These are phyloP conservation scores for Glandiceps talaboti DNA, from an alignment of 53 echinoderm and acorn worm species.

Conservation along the genomic window DNA sequence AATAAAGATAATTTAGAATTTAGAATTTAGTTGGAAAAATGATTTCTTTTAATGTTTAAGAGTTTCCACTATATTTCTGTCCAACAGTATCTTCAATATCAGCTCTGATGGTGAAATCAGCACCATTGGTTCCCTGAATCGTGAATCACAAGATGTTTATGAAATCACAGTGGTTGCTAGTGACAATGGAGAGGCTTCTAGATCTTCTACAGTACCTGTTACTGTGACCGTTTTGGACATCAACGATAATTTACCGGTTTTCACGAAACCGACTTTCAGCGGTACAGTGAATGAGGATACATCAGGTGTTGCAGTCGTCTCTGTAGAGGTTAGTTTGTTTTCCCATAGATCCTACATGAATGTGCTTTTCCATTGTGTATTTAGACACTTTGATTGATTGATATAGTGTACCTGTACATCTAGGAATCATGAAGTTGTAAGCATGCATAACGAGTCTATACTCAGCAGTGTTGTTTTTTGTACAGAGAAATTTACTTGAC, in stretches of 20 bases:
- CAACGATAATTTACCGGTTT: conserved; percentile 84
- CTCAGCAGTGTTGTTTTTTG: too few relatives aligned
- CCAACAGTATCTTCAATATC: conserved; percentile 23
- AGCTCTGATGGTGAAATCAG: conserved; percentile 40
- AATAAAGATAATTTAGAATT: too few relatives aligned
- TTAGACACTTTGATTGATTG: too few relatives aligned
- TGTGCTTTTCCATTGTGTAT: too few relatives aligned
- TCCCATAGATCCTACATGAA: too few relatives aligned
- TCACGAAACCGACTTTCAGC: conserved; percentile 22
- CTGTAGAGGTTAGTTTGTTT: conserved; percentile 23
- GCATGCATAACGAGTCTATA: too few relatives aligned
- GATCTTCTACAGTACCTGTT: conserved; percentile 32
- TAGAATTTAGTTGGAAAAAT: too few relatives aligned
- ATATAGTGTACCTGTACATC: too few relatives aligned
- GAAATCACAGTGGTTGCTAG: conserved; percentile 42
- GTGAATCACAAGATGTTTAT: conserved; percentile 43
- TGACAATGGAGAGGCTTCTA: conserved; percentile 16
- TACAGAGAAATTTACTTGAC: too few relatives aligned
- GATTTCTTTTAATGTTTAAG: too few relatives aligned
- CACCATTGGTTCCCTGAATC: conserved; percentile 44
- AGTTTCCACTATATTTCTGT: too few relatives aligned
- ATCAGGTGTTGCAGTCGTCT: conserved; percentile 20
- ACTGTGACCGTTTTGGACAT: conserved; percentile 57
- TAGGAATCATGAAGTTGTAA: too few relatives aligned
- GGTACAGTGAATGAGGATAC: conserved; percentile 38